Conservation (phyloP, 2,113 vertebrate species). For the Clarias batrachus region DNA sequence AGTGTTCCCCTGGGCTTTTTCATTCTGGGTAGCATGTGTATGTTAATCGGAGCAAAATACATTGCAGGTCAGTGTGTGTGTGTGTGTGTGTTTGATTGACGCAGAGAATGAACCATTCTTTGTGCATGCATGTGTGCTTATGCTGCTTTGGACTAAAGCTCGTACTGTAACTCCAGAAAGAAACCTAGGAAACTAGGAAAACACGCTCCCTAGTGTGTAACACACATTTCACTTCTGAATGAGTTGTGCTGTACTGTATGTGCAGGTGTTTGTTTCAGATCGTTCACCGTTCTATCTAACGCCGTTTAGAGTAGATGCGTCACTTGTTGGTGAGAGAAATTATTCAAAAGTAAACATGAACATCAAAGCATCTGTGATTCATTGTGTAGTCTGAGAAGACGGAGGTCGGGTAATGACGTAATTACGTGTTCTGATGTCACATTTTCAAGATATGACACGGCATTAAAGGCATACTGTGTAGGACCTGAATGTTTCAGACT, state of each 20-base stretch:
- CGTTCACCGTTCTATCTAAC: not conserved
- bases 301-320: not conserved
- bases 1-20: slow-evolving; percentile 92
- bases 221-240: not conserved
- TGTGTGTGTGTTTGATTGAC: slow-evolving; percentile 52
- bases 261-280: not conserved
- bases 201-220: not conserved
- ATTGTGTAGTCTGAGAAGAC: not conserved
- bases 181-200: no score
- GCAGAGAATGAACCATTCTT: not conserved
- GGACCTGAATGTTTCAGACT: not conserved
- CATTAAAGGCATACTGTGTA: not conserved
- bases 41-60: slow-evolving; percentile 93
- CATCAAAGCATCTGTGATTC: no score
- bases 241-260: not conserved
- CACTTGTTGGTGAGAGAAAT: not conserved
- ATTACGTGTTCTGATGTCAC: not conserved
- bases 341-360: not conserved
- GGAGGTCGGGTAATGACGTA: not conserved
- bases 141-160: not conserved
- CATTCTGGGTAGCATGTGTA: slow-evolving; percentile 96
- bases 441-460: not conserved
- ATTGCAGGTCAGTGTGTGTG: slow-evolving; percentile 93
- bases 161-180: no score
- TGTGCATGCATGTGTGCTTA: not conserved